Evolutionary conservation across 2,888 invertebrate genomes (phyloP).

Genomic region (Cheilosia pagana): DNA sequence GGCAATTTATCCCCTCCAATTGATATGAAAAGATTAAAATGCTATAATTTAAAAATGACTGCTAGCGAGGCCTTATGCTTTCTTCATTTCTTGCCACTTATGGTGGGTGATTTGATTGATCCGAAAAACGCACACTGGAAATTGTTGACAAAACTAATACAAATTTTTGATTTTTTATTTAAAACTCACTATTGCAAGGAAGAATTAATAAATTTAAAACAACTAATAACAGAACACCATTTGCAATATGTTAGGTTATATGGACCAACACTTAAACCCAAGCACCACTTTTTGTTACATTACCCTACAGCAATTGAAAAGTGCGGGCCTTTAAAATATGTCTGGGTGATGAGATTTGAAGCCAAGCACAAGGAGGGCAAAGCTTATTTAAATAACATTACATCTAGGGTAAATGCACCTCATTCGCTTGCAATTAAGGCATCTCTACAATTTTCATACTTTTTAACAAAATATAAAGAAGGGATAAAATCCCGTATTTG

Average conservation of each 20-base stretch:
- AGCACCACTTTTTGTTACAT: constrained; percentile 15
- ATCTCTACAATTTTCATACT: no score
- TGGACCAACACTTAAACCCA: constrained; percentile 6
- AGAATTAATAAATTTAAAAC: neutral
- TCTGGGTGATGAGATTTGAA: neutral
- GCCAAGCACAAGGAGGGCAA: constrained; percentile 14
- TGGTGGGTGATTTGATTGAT: constrained; percentile 2
- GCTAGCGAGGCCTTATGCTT: neutral
- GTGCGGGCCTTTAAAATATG: constrained; percentile 12
- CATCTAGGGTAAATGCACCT: no score
- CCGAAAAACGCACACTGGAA: neutral
- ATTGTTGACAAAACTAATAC: no score
- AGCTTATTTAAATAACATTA: no score
- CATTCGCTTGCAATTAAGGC: no score
- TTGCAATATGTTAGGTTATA: neutral
- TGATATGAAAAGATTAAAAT: constrained; percentile 1
- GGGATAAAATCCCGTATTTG: no score
- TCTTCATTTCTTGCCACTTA: constrained; percentile 1
- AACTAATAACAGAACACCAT: neutral
- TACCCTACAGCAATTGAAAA: constrained; percentile 4
- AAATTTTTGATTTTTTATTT: no score
- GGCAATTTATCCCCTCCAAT: neutral
- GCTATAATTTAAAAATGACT: neutral
- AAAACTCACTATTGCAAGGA: neutral
- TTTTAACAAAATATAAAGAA: no score